phyloP scores from a whole-genome alignment of 2,888 invertebrate genomes.

The Scaptomyza parva region DNA sequence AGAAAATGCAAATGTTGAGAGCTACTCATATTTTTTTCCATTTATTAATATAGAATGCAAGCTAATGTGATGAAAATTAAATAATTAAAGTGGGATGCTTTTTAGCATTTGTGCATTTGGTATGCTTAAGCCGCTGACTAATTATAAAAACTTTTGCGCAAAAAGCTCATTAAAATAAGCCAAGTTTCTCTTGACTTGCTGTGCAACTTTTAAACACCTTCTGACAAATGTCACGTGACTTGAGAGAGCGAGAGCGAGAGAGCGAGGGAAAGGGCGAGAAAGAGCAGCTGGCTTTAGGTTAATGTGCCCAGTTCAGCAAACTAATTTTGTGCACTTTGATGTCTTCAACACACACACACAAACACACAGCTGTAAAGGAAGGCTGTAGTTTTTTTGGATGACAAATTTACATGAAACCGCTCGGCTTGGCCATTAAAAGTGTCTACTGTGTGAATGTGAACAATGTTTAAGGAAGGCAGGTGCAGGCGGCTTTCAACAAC shows the following conservation, averaged over 20 bases:
- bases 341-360: slow-evolving; percentile 44
- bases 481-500: slow-evolving; percentile 49
- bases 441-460: slow-evolving; percentile 51
- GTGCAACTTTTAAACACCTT: slow-evolving; percentile 65
- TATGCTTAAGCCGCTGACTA: slow-evolving; percentile 27
- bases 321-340: slow-evolving; percentile 66
- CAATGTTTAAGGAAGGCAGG: slow-evolving; percentile 9
- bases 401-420: slow-evolving; percentile 61
- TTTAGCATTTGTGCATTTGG: not conserved
- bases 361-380: slow-evolving; percentile 19
- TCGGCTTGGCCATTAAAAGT: slow-evolving; percentile 63
- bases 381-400: slow-evolving; percentile 42
- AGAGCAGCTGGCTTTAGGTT: slow-evolving; percentile 47
- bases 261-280: not conserved
- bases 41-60: not conserved
- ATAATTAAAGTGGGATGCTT: not conserved
- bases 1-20: not conserved
- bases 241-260: slow-evolving; percentile 6
- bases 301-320: slow-evolving; percentile 26
- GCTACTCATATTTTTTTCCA: not conserved
- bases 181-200: slow-evolving; percentile 43
- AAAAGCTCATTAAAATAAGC: slow-evolving; percentile 73
- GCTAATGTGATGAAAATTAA: not conserved
- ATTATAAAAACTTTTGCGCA: slow-evolving; percentile 51
- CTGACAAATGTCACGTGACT: slow-evolving; percentile 59